Conservation (phyloP, 2,113 vertebrate species). For the Melanostigma gelatinosum region DNA sequence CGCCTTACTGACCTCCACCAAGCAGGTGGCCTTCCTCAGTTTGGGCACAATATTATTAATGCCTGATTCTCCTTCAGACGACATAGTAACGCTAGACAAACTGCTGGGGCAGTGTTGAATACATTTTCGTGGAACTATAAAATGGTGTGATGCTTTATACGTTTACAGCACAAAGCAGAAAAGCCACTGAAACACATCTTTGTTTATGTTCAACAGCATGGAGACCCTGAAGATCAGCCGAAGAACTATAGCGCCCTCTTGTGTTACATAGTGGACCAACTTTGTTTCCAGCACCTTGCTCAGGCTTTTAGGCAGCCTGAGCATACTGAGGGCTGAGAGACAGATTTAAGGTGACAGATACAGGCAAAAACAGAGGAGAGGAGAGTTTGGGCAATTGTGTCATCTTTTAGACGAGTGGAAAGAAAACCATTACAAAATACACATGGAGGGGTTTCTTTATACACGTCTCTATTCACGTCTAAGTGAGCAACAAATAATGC, state of each 20-base stretch:
- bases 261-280: conserved; percentile 41
- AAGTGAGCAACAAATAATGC: neutral
- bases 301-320: no score
- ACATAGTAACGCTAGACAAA: neutral
- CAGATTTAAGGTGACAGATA: neutral
- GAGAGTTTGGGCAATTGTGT: neutral
- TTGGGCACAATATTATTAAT: conserved; percentile 44
- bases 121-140: neutral
- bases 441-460: neutral
- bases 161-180: conserved; percentile 1
- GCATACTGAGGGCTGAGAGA: neutral
- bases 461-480: neutral
- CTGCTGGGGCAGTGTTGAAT: neutral
- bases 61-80: conserved; percentile 15
- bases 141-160: neutral
- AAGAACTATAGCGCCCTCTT: conserved; percentile 68
- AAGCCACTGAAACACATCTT: conserved; percentile 12
- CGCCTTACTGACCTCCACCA: conserved; percentile 58
- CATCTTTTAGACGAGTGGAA: neutral
- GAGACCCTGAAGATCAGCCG: neutral
- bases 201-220: conserved; percentile 34
- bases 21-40: conserved; percentile 22
- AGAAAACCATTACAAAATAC: neutral
- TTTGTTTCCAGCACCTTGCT: neutral
- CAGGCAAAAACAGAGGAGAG: neutral